Evolutionary conservation across 2,113 vertebrate genomes (phyloP), one percentile per base, ranked within the genome.

Genomic region (Dolichotis patagonum): DNA sequence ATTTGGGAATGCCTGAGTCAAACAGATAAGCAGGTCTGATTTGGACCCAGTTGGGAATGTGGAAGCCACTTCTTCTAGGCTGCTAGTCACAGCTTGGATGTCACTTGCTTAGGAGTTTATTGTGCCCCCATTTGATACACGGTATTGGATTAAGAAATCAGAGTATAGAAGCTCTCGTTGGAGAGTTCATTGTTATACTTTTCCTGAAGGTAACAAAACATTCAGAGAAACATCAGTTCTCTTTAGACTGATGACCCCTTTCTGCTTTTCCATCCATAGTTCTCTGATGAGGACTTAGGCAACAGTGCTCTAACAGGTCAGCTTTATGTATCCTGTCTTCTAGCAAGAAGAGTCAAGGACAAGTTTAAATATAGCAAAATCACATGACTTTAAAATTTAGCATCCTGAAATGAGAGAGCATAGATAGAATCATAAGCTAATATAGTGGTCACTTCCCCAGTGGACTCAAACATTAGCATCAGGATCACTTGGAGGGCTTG

Each of bases 311-410:
- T 2, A 75, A 28, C 0, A 19, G 92, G 41, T 28, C 63, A n/a
- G 52, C 35, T 4, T 67, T 30, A 87, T 67, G 16, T 52, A 43
- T 73, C 46, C 73, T 49, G 7, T 88, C n/a, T 56, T 93, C 43
- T 91, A 62, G 41, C 49, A 67, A 69, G 88, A 85, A 77, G 81
- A 93, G 41, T 83, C 65, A 83, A 65, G 63, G 77, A 93, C 83
- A 54, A 77, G 95, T 87, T 97, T 54, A 85, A 88, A 94, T 63
- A 91, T 20, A 75, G 49, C 63, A 65, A 83, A 97, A 46, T 60
- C 26, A 91, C 30, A 24, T 67, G 54, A 56, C 5, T 88, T 56
- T 91, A 93, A 93, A 92, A 69, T 54, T 26, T 69, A 82, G 58
- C 0, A 0, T 58, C 62, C 35, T 75, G 41, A 90, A 84, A 60